Base-by-base conservation (phyloP, 2,888 invertebrate genomes). In the Aethes cnicana region DNA sequence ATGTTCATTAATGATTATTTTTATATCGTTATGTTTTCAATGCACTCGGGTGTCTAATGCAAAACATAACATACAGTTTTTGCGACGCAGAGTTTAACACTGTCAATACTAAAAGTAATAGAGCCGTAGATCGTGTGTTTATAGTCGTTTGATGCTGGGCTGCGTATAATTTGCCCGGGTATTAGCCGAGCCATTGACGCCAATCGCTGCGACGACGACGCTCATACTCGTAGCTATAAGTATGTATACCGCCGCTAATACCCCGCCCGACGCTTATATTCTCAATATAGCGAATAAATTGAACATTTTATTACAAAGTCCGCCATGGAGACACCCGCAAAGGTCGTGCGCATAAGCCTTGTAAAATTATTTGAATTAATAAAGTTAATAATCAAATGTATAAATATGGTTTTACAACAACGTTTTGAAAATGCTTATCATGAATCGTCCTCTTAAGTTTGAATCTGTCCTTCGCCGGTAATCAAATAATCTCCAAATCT, bases 231-330 rank as follows among this genome's bases (percentile, higher is more conserved):
- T 43, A 43, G 54, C 56, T 60, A 49, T 55, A 57, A 55, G n/a
- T 59, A 50, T 53, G 57, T 52, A 52, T 49, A 50, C 39, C 28
- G 54, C 52, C 53, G 47, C 32, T 36, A 36, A 26, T 47, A 28
- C 20, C 14, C 36, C 20, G 54, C 28, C 48, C 53, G 26, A 42
- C 28, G 49, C 53, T 54, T 47, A 49, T 43, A 56, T 50, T 49
- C 47, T 17, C 33, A 44, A 32, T 36, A 36, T 36, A 26, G 21
- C 36, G 7, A 36, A 50, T 50, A 48, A 48, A 32, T 49, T 49
- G 28, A 14, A n/a, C n/a, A 50, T 37, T 58, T 58, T 57, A 60
- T 60, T 55, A 46, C 21, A 9, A 36, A 43, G 28, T 23, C 43
- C 28, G 36, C 43, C 28, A 28, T 16, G 28, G 16, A 17, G 35